Conservation (phyloP, 1,140 invertebrate genomes). For the Zaprionus gabonicus region DNA sequence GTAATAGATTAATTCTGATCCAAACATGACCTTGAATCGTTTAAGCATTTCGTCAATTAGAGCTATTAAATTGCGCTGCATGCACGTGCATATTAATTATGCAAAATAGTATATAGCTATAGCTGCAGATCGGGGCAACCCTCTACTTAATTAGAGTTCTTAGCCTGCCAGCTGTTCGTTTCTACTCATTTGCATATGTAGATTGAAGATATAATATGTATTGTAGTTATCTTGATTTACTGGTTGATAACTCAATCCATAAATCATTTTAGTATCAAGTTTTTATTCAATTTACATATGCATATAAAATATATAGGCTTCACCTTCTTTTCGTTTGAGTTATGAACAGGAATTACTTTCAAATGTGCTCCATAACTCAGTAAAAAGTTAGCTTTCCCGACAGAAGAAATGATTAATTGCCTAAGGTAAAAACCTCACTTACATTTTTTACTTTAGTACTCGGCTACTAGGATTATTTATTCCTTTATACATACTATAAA, state of each 20-base stretch:
- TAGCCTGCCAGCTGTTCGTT: background rate
- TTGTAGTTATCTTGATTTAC: background rate
- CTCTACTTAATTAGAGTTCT: background rate
- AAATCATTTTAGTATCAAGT: background rate
- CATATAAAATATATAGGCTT: too few relatives aligned
- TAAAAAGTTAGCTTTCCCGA: too few relatives aligned
- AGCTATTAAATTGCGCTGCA: slow-evolving; percentile 17
- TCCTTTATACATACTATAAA: too few relatives aligned
- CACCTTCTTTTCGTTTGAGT: too few relatives aligned
- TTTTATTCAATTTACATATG: background rate
- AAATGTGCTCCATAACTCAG: background rate
- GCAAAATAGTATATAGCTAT: slow-evolving; percentile 5
- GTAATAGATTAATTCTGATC: slow-evolving; percentile 26
- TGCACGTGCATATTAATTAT: slow-evolving; percentile 10
- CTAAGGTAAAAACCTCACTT: too few relatives aligned
- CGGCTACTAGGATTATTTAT: too few relatives aligned
- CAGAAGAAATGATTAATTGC: too few relatives aligned
- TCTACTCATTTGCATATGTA: background rate
- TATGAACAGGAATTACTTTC: background rate
- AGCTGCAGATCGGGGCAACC: background rate
- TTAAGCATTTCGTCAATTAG: slow-evolving; percentile 23
- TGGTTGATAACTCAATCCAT: background rate
- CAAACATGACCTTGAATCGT: slow-evolving; percentile 34
- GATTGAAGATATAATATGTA: background rate
- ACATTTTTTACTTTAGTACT: too few relatives aligned